A percentile compares a stretch with the other conserved stretches of the same genome.
These are phyloP conservation scores for Oncorhynchus mykiss DNA, from an alignment of 2,113 vertebrate species.

Conservation along the genomic window DNA sequence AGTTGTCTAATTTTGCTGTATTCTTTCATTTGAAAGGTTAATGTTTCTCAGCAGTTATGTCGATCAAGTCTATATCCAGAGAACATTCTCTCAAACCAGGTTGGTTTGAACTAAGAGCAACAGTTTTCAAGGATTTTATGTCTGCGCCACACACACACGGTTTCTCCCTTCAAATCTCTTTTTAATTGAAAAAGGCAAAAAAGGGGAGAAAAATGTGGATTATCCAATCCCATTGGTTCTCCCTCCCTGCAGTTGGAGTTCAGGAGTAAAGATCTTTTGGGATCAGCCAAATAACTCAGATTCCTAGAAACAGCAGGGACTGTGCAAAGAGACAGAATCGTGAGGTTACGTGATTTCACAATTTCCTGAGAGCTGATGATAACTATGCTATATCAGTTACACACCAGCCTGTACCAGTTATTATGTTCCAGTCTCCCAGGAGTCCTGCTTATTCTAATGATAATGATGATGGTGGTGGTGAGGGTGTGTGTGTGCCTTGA, in stretches of 20 bases:
- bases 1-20: background rate
- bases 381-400: too few species aligned
- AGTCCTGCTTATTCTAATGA: too few species aligned
- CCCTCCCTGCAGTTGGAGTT: conserved; percentile 53
- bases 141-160: conserved; percentile 33
- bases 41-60: too few species aligned
- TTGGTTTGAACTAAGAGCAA: background rate
- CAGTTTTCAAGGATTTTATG: conserved; percentile 31
- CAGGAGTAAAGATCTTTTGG: conserved; percentile 63
- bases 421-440: too few species aligned
- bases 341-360: too few species aligned
- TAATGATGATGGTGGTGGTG: background rate
- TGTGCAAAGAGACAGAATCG: too few species aligned
- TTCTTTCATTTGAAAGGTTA: background rate
- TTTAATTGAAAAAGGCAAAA: conserved; percentile 68
- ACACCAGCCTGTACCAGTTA: too few species aligned
- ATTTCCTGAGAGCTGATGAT: too few species aligned
- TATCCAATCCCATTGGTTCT: conserved; percentile 52
- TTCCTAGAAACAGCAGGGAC: conserved; percentile 64
- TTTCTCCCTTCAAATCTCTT: conserved; percentile 73
- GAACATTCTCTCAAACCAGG: background rate
- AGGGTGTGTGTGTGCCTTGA: conserved; percentile 21
- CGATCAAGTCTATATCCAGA: too few species aligned
- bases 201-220: conserved; percentile 60
- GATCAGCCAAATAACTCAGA: conserved; percentile 66